Evolutionary conservation across 2,113 vertebrate genomes (phyloP).

Genomic region (Ancistrus triradiatus): DNA sequence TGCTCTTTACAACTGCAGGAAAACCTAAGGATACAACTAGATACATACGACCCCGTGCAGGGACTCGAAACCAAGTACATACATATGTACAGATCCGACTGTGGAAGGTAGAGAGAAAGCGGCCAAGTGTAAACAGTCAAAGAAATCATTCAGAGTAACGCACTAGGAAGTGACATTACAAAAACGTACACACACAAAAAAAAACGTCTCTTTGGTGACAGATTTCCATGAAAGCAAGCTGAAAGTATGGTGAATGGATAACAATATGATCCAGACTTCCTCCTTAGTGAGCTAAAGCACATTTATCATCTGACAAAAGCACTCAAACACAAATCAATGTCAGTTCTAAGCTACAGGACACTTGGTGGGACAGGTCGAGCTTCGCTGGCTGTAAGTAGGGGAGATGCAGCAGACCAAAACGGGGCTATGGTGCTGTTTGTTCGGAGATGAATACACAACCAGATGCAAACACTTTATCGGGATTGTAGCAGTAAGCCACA

Average conservation of each 20-base stretch:
- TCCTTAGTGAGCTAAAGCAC: background rate
- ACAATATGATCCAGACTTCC: constrained; percentile 4
- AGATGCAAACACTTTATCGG: background rate
- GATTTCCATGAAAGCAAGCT: constrained; percentile 22
- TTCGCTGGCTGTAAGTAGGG: background rate
- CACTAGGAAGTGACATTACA: constrained; percentile 31
- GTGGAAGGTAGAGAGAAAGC: constrained; percentile 23
- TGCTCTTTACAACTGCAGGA: constrained; percentile 39
- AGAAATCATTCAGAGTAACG: constrained; percentile 37
- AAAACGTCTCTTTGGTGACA: constrained; percentile 58
- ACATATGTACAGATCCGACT: constrained; percentile 60
- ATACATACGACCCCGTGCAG: constrained; percentile 61
- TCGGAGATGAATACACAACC: background rate
- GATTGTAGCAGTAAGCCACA: background rate
- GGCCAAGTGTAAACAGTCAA: constrained; percentile 10
- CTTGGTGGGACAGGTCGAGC: too few species aligned
- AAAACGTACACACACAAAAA: constrained; percentile 38
- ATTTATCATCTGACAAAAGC: background rate
- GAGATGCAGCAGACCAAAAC: constrained; percentile 2
- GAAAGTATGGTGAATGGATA: background rate
- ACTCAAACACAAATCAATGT: background rate
- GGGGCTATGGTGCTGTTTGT: background rate
- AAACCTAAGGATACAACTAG: constrained; percentile 61
- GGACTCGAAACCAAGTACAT: constrained; percentile 57
- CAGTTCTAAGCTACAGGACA: background rate